Conservation (phyloP, 2,888 invertebrate species). For the Neuroscelio doddi region DNA sequence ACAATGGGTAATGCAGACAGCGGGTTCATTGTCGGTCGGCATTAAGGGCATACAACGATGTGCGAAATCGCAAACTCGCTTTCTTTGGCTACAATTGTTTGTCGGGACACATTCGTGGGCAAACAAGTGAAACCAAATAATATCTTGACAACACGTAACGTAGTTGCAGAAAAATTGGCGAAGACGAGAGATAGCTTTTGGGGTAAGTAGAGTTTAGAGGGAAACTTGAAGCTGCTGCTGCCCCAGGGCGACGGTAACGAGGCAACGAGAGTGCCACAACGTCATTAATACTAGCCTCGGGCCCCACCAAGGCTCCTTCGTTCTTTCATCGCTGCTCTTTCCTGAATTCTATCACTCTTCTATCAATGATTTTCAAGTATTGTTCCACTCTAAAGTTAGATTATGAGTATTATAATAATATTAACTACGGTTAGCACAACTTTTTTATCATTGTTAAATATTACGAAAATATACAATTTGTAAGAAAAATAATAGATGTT, state of each 20-base stretch:
- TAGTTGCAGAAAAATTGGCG: constrained; percentile 10
- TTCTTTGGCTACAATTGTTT: constrained; percentile 58
- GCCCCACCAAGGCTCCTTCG: constrained; percentile 33
- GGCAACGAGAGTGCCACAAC: constrained; percentile 45
- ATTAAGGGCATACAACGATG: constrained; percentile 38
- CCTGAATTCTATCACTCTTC: constrained; percentile 27
- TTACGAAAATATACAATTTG: too few species aligned
- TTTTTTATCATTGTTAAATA: too few species aligned
- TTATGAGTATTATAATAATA: too few species aligned
- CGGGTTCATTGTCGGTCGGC: constrained; percentile 36
- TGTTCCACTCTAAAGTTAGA: background rate
- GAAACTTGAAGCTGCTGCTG: constrained; percentile 22
- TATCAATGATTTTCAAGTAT: background rate
- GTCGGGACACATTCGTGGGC: constrained; percentile 59
- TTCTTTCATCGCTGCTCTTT: constrained; percentile 29
- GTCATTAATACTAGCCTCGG: constrained; percentile 50
- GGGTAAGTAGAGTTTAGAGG: background rate
- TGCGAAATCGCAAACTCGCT: constrained; percentile 32
- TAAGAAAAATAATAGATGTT: too few species aligned
- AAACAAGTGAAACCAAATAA: constrained; percentile 70
- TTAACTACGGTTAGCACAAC: too few species aligned
- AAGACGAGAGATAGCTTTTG: background rate
- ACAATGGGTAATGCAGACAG: constrained; percentile 54
- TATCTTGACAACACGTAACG: constrained; percentile 64
- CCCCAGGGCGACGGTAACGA: constrained; percentile 47